Percentiles rank a stretch among this genome's conserved stretches.
phyloP scores from a whole-genome alignment of 2,797 vertebrate genomes.

The Mormyrus proboscirostris region DNA sequence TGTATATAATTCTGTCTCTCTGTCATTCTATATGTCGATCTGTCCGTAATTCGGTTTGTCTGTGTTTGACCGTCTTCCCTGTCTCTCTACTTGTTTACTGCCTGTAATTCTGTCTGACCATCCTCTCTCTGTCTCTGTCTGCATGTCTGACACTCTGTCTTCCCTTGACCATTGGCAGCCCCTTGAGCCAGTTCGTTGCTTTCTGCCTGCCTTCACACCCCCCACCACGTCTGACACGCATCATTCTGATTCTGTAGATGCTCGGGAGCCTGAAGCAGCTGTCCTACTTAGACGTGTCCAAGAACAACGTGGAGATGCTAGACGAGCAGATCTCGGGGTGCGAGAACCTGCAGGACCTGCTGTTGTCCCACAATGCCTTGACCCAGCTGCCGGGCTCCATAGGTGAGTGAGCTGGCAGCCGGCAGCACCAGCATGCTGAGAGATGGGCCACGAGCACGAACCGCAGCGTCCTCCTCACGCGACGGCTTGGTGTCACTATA shows the following conservation, averaged over 20 bases:
- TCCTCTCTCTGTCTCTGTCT: background rate
- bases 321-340: conserved; percentile 92
- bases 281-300: conserved; percentile 90
- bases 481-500: background rate
- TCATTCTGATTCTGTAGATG: conserved; percentile 59
- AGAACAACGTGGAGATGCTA: conserved; percentile 92
- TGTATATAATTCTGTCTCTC: background rate
- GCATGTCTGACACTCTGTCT: background rate
- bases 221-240: background rate
- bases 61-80: background rate
- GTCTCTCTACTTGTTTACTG: background rate
- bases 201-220: background rate
- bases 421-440: no score
- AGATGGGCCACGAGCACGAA: no score
- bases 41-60: background rate
- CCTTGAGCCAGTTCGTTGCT: background rate
- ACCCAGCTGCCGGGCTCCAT: conserved; percentile 84
- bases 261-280: conserved; percentile 87
- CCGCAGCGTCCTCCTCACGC: background rate
- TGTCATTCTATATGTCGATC: background rate
- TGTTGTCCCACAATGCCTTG: conserved; percentile 90
- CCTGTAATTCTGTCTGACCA: background rate
- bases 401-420: background rate
- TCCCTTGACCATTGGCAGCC: background rate
- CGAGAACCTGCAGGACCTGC: conserved; percentile 86